phyloP scores from a whole-genome alignment of 2,797 vertebrate genomes.

The Champsocephalus gunnari region DNA sequence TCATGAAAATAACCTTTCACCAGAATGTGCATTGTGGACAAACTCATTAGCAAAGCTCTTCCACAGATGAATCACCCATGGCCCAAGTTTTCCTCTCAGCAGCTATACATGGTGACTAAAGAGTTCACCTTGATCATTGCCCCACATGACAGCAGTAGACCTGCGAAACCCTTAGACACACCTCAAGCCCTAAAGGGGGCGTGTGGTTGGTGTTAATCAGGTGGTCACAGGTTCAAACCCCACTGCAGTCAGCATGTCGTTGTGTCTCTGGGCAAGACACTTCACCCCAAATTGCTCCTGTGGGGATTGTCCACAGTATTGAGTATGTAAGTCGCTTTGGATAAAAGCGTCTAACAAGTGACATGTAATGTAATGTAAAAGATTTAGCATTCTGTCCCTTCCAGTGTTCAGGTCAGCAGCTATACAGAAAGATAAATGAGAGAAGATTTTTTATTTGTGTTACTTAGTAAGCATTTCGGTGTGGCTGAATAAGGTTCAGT shows the following conservation, averaged over 20 bases:
- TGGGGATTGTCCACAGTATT: too few species aligned
- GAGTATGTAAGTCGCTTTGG: too few species aligned
- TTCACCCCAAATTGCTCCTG: too few species aligned
- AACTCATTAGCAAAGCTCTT: conserved; percentile 20
- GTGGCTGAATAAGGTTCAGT: conserved; percentile 2
- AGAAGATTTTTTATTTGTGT: not conserved
- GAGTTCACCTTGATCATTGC: not conserved
- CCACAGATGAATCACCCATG: conserved; percentile 16
- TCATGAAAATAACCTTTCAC: conserved; percentile 23
- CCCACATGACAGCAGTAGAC: not conserved
- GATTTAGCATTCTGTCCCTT: not conserved
- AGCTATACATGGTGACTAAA: not conserved
- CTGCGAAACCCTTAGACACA: not conserved
- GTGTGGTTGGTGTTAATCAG: too few species aligned
- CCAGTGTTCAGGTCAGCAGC: not conserved
- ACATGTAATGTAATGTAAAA: not conserved
- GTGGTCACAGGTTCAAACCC: too few species aligned
- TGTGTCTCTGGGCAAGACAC: too few species aligned
- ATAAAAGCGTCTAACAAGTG: too few species aligned
- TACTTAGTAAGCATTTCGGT: not conserved
- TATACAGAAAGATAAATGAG: not conserved
- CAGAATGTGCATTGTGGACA: conserved; percentile 30
- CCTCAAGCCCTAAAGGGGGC: not conserved
- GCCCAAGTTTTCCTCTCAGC: not conserved
- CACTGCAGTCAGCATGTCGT: too few species aligned